These are phyloP conservation scores for Epinephelus moara DNA, from an alignment of 2,113 vertebrate species.

Conservation along the genomic window DNA sequence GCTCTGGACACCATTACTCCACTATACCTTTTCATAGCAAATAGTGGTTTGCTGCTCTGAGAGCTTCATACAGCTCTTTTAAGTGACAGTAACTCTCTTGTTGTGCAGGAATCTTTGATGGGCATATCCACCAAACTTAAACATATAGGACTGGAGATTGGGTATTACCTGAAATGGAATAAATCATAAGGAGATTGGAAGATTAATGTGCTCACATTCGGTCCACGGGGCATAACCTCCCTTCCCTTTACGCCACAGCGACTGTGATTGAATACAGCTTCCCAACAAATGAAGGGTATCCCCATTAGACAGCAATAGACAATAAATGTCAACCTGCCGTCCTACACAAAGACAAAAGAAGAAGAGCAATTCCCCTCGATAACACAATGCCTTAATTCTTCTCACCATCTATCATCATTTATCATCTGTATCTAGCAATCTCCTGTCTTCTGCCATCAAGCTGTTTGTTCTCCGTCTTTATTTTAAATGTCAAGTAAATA, in stretches of 20 bases:
- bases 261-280: conserved; percentile 55
- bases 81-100: not conserved
- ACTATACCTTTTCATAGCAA: no score
- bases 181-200: conserved; percentile 18
- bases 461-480: not conserved
- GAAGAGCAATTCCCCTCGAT: conserved; percentile 24
- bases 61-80: not conserved
- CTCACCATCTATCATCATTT: conserved; percentile 12
- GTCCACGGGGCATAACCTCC: conserved; percentile 37
- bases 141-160: conserved; percentile 8
- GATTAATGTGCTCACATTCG: conserved; percentile 44
- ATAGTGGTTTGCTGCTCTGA: no score
- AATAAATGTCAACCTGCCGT: conserved; percentile 51
- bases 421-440: conserved; percentile 9
- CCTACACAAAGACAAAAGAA: conserved; percentile 43
- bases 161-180: conserved; percentile 28
- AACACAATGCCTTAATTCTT: not conserved
- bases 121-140: conserved; percentile 2
- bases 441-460: not conserved
- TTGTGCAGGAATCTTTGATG: not conserved
- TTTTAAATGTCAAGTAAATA: conserved; percentile 13
- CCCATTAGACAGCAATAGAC: conserved; percentile 44
- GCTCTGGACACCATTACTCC: no score
- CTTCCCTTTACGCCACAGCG: conserved; percentile 29
- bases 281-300: conserved; percentile 54